Evolutionary conservation across 1,140 invertebrate species (phyloP).

Genomic region (Aphaenogaster ashmeadi): DNA sequence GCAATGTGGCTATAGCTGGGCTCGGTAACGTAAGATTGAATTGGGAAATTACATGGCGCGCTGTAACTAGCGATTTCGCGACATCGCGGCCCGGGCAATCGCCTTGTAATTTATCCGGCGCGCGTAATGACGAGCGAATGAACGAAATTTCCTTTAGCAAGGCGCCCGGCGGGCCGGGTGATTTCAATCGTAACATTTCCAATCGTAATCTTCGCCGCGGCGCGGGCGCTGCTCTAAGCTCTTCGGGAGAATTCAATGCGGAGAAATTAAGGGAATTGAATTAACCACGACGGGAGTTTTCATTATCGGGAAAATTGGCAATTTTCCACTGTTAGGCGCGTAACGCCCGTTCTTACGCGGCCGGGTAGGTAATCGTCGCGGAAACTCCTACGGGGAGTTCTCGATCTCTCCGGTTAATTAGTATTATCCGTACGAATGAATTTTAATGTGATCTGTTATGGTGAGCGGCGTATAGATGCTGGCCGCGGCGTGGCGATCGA

Average conservation of each 20-base stretch:
- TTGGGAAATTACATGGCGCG: constrained; percentile 58
- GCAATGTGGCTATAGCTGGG: neutral
- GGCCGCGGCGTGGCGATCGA: constrained; percentile 62
- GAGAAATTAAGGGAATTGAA: constrained; percentile 86
- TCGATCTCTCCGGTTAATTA: constrained; percentile 77
- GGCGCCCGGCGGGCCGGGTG: constrained; percentile 40
- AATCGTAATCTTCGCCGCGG: constrained; percentile 71
- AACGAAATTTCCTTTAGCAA: constrained; percentile 55
- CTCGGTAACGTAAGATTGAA: constrained; percentile 57
- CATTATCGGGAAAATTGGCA: constrained; percentile 86
- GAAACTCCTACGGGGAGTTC: constrained; percentile 77
- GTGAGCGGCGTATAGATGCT: constrained; percentile 46
- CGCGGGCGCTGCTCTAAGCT: constrained; percentile 37
- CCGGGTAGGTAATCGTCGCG: constrained; percentile 76
- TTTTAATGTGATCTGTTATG: constrained; percentile 71
- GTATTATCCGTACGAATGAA: constrained; percentile 75
- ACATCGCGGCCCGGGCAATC: constrained; percentile 58
- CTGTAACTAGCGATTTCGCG: constrained; percentile 59
- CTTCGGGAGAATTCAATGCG: constrained; percentile 79
- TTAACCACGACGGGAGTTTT: constrained; percentile 85
- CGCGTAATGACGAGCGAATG: constrained; percentile 44
- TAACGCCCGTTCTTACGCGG: constrained; percentile 80
- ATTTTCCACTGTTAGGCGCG: constrained; percentile 85
- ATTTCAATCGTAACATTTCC: constrained; percentile 66
- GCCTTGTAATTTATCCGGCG: constrained; percentile 64